Percentiles rank a stretch among this genome's conserved stretches.
phyloP scores from a whole-genome alignment of 2,888 invertebrate genomes.

The Rapana venosa region DNA sequence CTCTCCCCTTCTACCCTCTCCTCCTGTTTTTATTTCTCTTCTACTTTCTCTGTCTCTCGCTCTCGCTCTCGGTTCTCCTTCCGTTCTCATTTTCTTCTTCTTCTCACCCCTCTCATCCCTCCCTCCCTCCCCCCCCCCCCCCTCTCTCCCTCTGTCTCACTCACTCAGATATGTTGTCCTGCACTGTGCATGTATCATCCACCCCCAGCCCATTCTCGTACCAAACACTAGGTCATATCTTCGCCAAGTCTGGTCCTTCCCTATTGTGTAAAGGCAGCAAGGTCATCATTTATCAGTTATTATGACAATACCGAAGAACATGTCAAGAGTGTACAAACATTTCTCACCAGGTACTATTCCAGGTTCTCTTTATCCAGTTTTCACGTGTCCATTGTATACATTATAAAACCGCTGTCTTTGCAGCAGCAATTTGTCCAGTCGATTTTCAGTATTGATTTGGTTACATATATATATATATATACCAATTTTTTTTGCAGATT shows the following conservation, averaged over 20 bases:
- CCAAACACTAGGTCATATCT: neutral
- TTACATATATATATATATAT: too few species aligned
- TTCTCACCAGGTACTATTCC: neutral
- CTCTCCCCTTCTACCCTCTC: neutral
- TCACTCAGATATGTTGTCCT: neutral
- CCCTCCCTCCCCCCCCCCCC: neutral
- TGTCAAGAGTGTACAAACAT: too few species aligned
- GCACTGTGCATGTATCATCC: neutral
- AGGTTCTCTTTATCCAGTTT: neutral
- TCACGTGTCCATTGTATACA: too few species aligned
- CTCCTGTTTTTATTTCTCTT: neutral
- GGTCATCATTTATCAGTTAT: neutral
- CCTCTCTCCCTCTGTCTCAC: neutral
- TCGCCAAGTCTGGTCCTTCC: neutral
- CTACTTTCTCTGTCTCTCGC: neutral
- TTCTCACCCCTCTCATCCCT: neutral
- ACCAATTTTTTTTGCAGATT: too few species aligned
- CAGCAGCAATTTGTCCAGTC: too few species aligned
- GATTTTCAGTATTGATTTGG: too few species aligned
- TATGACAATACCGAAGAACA: neutral
- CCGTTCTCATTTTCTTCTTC: neutral
- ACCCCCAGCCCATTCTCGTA: neutral
- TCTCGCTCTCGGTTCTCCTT: neutral
- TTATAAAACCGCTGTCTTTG: too few species aligned
- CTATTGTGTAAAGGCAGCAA: slow-evolving; percentile 18